Percentiles rank a stretch among this genome's conserved stretches.
phyloP scores from a whole-genome alignment of 1,140 invertebrate genomes.

The Trinorchestia longiramus region DNA sequence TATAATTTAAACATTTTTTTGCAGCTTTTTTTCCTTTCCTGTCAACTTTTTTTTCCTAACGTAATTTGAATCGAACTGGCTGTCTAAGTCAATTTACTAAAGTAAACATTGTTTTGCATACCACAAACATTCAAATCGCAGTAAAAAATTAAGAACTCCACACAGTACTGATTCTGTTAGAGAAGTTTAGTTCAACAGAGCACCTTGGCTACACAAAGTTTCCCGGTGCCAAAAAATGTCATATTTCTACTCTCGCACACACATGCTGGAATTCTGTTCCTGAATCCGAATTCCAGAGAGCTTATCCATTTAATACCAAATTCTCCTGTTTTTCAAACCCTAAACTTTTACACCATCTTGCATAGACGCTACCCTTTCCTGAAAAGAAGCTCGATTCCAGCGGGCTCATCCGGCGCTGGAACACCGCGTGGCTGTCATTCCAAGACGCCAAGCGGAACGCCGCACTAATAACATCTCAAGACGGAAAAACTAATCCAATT shows the following conservation, averaged over 20 bases:
- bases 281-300: not conserved
- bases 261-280: not conserved
- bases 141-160: not conserved
- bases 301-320: not conserved
- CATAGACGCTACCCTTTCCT: not conserved
- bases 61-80: not conserved
- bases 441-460: not conserved
- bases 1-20: not conserved
- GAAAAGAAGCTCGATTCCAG: not conserved
- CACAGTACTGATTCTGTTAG: not conserved
- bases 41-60: not conserved
- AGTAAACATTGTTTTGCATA: not conserved
- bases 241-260: not conserved
- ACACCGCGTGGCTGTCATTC: not conserved
- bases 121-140: not conserved
- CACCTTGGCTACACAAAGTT: not conserved
- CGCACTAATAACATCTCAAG: conserved; percentile 16
- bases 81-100: not conserved
- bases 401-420: not conserved
- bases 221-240: not conserved
- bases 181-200: not conserved
- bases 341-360: not conserved
- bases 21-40: not conserved
- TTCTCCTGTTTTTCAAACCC: not conserved
- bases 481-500: conserved; percentile 35